phyloP scores from a whole-genome alignment of 2,888 invertebrate species.

The Synanthedon formicaeformis region DNA sequence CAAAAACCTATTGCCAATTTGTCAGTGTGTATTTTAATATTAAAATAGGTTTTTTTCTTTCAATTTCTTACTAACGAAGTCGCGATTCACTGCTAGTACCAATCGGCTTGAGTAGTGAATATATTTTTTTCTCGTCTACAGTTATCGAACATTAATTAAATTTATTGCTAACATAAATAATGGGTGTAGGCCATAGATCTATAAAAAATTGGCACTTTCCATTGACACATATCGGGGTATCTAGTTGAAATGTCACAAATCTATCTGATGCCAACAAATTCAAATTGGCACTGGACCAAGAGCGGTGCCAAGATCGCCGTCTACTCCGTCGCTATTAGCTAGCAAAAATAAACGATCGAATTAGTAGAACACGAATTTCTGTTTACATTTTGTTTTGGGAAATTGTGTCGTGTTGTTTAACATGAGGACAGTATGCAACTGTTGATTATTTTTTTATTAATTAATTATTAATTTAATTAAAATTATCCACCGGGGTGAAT shows the following conservation, averaged over 20 bases:
- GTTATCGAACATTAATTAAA: no score
- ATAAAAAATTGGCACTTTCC: not conserved
- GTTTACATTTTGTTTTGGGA: not conserved
- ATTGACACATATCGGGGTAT: not conserved
- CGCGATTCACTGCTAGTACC: no score
- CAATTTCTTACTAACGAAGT: no score
- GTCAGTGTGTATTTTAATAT: no score
- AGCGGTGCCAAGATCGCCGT: conserved; percentile 1
- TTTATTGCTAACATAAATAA: no score
- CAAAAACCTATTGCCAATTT: no score
- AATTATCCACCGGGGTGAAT: not conserved
- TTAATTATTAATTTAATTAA: not conserved
- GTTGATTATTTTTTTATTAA: not conserved
- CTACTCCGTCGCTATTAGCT: not conserved
- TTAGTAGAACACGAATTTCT: not conserved
- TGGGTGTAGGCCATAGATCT: not conserved
- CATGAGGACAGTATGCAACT: not conserved
- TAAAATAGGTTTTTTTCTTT: no score
- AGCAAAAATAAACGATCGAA: not conserved
- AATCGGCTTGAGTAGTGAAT: no score
- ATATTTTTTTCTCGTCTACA: no score
- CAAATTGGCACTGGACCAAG: conserved; percentile 21
- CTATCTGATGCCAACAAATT: conserved; percentile 12
- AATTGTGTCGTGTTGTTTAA: not conserved
- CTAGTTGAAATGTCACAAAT: conserved; percentile 20